Conservation (phyloP, 2,113 vertebrate genomes). For the Amazona vittata region DNA sequence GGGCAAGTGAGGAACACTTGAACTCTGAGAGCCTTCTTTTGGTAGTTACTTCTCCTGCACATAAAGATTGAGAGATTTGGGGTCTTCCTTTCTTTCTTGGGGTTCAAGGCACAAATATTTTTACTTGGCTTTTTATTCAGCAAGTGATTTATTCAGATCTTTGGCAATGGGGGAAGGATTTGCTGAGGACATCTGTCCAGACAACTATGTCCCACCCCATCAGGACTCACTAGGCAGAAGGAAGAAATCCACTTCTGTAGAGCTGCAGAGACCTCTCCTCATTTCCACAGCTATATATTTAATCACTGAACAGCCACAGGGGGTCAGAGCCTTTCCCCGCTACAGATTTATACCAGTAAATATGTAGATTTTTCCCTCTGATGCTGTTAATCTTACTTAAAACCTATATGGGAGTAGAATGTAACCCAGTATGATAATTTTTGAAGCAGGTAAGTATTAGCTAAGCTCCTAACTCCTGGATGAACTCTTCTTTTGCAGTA, state of each 20-base stretch:
- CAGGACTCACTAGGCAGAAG: background rate
- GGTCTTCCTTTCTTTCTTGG: background rate
- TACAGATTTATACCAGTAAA: background rate
- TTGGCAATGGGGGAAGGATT: background rate
- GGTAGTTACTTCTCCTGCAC: background rate
- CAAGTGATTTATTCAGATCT: background rate
- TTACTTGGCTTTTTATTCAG: background rate
- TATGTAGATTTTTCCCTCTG: background rate
- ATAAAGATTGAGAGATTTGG: background rate
- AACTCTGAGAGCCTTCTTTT: background rate
- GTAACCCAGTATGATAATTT: background rate
- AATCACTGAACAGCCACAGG: background rate
- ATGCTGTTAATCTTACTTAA: background rate
- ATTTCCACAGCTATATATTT: background rate
- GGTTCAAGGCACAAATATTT: background rate
- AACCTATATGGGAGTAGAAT: background rate
- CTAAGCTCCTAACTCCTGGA: slow-evolving; percentile 28
- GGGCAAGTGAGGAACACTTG: background rate
- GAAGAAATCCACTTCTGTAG: background rate
- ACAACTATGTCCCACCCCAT: background rate
- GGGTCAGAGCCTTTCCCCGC: background rate
- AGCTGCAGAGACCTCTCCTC: background rate
- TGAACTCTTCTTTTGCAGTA: slow-evolving; percentile 14
- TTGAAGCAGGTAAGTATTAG: background rate
- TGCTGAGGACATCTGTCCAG: background rate